These are phyloP conservation scores for Zaprionus taronus DNA, from an alignment of 1,140 invertebrate genomes.

Conservation along the genomic window DNA sequence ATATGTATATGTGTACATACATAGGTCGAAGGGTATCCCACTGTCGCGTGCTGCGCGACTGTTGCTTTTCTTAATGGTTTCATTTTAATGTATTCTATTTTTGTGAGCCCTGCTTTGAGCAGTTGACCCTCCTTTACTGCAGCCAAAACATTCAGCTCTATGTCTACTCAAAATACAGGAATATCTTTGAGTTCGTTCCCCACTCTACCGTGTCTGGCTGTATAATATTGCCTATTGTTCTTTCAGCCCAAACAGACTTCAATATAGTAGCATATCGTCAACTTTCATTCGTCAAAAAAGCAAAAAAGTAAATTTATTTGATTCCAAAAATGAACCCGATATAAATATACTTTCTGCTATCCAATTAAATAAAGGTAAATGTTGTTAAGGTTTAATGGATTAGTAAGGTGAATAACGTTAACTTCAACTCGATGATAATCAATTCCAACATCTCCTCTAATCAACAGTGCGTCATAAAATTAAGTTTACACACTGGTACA, in stretches of 20 bases:
- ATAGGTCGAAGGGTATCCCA: too few relatives aligned
- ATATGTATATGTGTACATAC: too few relatives aligned
- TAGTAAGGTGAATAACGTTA: neutral
- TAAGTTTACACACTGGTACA: conserved; percentile 4
- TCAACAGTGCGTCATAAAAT: conserved; percentile 10
- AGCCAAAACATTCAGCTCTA: too few relatives aligned
- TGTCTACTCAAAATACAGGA: too few relatives aligned
- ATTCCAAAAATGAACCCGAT: conserved; percentile 8
- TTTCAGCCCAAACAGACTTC: neutral
- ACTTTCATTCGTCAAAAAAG: conserved; percentile 3
- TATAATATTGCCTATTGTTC: neutral
- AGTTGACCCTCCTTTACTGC: too few relatives aligned
- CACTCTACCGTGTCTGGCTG: neutral
- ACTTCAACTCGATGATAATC: neutral
- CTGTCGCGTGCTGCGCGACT: too few relatives aligned
- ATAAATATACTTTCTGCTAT: conserved; percentile 4
- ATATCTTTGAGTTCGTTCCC: too few relatives aligned
- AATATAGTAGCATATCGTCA: neutral
- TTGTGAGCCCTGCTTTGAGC: too few relatives aligned
- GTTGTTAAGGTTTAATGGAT: neutral
- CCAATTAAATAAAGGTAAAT: neutral
- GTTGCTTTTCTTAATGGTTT: too few relatives aligned
- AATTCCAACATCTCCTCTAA: neutral
- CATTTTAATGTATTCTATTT: too few relatives aligned
- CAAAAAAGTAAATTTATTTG: conserved; percentile 4